Percentiles rank a stretch among this genome's conserved stretches.
Conservation (phyloP, 2,113 vertebrate genomes). For the Leptocoma aspasia region DNA sequence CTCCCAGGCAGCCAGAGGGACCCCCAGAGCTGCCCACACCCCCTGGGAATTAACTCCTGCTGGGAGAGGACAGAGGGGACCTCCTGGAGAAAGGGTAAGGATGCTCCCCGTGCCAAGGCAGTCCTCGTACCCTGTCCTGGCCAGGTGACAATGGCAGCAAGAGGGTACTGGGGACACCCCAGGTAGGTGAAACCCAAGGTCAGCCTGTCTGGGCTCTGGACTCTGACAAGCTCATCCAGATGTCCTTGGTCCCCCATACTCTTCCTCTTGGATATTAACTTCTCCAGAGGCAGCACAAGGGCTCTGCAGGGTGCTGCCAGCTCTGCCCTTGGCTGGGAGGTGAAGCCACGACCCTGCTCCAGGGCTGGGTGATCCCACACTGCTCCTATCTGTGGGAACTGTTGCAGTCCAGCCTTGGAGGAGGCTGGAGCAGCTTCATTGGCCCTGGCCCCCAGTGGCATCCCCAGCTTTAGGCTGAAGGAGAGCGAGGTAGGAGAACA, state of each 20-base stretch:
- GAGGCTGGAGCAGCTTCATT: neutral
- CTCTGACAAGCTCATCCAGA: neutral
- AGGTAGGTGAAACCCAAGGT: neutral
- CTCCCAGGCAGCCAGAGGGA: neutral
- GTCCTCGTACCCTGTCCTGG: neutral
- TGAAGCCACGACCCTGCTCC: neutral
- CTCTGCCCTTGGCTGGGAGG: neutral
- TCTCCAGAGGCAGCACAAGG: neutral
- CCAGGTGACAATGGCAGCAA: neutral
- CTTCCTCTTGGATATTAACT: neutral
- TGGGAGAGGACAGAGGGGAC: neutral
- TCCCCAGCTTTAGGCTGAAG: neutral
- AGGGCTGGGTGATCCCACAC: neutral
- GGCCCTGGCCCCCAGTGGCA: neutral
- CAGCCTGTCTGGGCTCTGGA: neutral
- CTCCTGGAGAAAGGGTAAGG: neutral
- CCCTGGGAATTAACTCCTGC: neutral
- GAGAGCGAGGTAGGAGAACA: neutral
- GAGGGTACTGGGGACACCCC: neutral
- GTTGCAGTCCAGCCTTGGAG: neutral
- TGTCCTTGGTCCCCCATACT: neutral
- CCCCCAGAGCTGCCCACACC: neutral
- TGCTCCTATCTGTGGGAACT: accelerated
- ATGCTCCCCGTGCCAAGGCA: neutral
- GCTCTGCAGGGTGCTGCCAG: neutral